Evolutionary conservation across 1,140 invertebrate species (phyloP), one percentile per base, ranked within the genome.

Genomic region (Agrilus planipennis): DNA sequence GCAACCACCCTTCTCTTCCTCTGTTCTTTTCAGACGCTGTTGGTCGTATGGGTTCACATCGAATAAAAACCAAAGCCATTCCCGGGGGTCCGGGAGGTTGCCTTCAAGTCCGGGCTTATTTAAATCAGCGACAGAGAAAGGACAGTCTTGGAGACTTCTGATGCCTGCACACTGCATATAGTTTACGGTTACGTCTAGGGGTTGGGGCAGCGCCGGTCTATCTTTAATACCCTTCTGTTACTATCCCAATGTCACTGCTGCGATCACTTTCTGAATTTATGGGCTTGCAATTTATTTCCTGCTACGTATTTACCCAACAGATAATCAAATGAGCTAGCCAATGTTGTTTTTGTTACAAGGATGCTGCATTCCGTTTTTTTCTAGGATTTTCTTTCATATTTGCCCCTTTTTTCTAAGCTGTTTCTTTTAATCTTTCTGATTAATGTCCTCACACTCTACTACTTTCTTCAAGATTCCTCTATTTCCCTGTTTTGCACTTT

Each of bases 271-370:
- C 18, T 21, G 23, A 21, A n/a, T 18, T 35, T 35, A n/a, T 17
- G 36, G 36, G 36, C 23, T 23, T 21, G 36, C 36, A 21, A 38
- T 38, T 38, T 38, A 23, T 23, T 38, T 16, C 18, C 18, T 21
- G 17, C 36, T 23, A 16, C n/a, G 20, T 21, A 38, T 25, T 22
- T 25, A 38, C 36, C 36, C 21, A 38, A 16, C 23, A 25, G n/a
- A n/a, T n/a, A n/a, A n/a, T n/a, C n/a, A n/a, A n/a, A n/a, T n/a
- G n/a, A n/a, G n/a, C n/a, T n/a, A n/a, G n/a, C n/a, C n/a, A n/a
- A n/a, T n/a, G 23, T 7, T 6, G 23, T 25, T n/a, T 25, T 25
- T n/a, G 23, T n/a, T 25, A 6, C 23, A 6, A 46, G 12, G 16
- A 35, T 35, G 23, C 23, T 10, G 17, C 31, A 6, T 19, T 18